Evolutionary conservation across 2,888 invertebrate genomes (phyloP), one percentile per base, ranked within the genome.

Genomic region (Nemoura dubitans): DNA sequence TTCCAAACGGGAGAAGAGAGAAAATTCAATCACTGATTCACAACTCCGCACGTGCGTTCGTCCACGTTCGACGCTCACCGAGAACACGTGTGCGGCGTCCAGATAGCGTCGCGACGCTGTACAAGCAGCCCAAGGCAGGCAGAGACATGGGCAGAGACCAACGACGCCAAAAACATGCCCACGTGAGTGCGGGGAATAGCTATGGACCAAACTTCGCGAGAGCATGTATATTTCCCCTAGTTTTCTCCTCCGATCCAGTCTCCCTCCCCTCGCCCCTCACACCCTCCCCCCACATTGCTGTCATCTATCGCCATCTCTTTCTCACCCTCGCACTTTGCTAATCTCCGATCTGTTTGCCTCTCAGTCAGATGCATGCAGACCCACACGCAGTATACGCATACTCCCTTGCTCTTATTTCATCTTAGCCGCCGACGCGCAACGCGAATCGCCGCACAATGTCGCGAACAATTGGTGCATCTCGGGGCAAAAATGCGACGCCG

Each of bases 221-320:
- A 78, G 28, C 26, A 28, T 28, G 78, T 78, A 78, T 28, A 78
- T 78, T 26, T 78, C 27, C 78, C 78, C 78, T 78, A 6, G 26
- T 78, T 78, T 16, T 28, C 78, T 78, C 78, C 28, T 28, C 78
- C 78, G 7, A 5, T 25, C 76, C 7, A 6, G n/a, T 26, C 78
- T 1, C 78, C 78, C 7, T 78, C 25, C 78, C 78, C 78, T 26
- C 78, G 10, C 78, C 78, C 26, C 3, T 7, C 36, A 59, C 3
- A 21, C 21, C n/a, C n/a, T n/a, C n/a, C n/a, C n/a, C n/a, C n/a
- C n/a, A n/a, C n/a, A n/a, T 59, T 59, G 59, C 59, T 59, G 59
- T 59, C 59, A 59, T 36, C 59, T 21, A 59, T 59, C 59, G 59
- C 59, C 14, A 59, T 59, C 59, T 10, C 59, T 14, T 10, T 59